phyloP scores from a whole-genome alignment of 2,888 invertebrate species.

The Campoplex capitator region DNA sequence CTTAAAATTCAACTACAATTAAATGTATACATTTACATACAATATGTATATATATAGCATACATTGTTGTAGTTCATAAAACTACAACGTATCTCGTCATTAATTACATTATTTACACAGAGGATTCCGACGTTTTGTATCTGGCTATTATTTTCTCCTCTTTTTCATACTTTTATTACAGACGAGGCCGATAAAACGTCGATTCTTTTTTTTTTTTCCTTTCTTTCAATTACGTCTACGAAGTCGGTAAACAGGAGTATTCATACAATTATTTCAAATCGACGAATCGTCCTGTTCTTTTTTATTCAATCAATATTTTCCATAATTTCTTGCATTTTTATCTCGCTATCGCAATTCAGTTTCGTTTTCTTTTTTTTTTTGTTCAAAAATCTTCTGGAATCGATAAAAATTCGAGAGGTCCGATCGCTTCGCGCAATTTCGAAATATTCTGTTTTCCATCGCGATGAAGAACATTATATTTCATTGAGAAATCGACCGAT shows the following conservation, averaged over 20 bases:
- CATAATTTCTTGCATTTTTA: background rate
- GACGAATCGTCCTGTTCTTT: constrained; percentile 58
- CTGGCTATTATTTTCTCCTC: background rate
- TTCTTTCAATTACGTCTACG: constrained; percentile 64
- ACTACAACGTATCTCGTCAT: constrained; percentile 63
- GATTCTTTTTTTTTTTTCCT: constrained; percentile 12
- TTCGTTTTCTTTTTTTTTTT: background rate
- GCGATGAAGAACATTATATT: constrained; percentile 25
- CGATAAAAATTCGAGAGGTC: constrained; percentile 54
- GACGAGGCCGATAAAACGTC: constrained; percentile 33
- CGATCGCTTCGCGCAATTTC: constrained; percentile 56
- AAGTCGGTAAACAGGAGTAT: constrained; percentile 66
- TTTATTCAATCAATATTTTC: constrained; percentile 40
- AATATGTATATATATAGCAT: constrained; percentile 47
- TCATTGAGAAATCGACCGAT: constrained; percentile 27
- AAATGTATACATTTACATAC: constrained; percentile 57
- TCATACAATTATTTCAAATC: constrained; percentile 64
- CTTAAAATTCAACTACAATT: constrained; percentile 57
- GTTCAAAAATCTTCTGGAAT: constrained; percentile 20
- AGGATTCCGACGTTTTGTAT: constrained; percentile 48
- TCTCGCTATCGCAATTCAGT: background rate
- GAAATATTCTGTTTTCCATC: constrained; percentile 10
- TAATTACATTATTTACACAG: constrained; percentile 73
- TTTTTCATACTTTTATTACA: constrained; percentile 46
- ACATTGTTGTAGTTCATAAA: constrained; percentile 46